These are phyloP conservation scores for Coenobita brevimanus DNA, from an alignment of 1,140 invertebrate species.

Conservation along the genomic window DNA sequence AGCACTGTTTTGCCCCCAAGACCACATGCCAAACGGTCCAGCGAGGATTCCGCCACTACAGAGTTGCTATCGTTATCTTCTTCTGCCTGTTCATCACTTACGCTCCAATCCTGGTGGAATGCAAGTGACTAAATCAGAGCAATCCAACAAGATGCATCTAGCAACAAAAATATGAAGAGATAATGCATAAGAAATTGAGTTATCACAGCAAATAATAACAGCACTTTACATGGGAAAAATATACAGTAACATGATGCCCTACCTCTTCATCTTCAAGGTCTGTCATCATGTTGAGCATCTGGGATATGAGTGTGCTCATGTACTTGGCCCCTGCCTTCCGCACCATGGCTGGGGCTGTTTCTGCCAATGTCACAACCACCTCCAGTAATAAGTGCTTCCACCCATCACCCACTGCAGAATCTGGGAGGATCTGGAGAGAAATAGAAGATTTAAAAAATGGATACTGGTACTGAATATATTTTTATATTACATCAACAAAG, in stretches of 20 bases:
- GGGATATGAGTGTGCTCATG: conserved; percentile 70
- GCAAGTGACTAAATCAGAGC: not conserved
- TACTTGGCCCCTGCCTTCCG: conserved; percentile 81
- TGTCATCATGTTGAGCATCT: conserved; percentile 96
- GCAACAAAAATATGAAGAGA: no score
- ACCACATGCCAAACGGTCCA: conserved; percentile 96
- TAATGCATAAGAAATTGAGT: no score
- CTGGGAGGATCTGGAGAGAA: conserved; percentile 73
- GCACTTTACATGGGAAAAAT: no score
- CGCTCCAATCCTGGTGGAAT: conserved; percentile 80
- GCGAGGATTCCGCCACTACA: conserved; percentile 95
- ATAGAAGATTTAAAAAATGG: not conserved
- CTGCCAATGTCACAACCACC: conserved; percentile 94
- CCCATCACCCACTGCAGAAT: conserved; percentile 84
- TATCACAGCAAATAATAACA: no score
- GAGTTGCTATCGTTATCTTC: conserved; percentile 95
- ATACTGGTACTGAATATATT: not conserved
- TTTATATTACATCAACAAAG: no score
- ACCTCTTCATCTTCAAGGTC: conserved; percentile 93
- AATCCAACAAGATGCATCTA: no score
- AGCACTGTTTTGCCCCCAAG: conserved; percentile 96
- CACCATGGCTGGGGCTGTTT: conserved; percentile 96
- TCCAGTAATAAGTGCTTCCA: conserved; percentile 95
- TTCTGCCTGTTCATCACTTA: conserved; percentile 85
- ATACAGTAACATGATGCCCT: not conserved